Conservation (phyloP, 2,797 vertebrate species). For the Sebastolobus altivelis region DNA sequence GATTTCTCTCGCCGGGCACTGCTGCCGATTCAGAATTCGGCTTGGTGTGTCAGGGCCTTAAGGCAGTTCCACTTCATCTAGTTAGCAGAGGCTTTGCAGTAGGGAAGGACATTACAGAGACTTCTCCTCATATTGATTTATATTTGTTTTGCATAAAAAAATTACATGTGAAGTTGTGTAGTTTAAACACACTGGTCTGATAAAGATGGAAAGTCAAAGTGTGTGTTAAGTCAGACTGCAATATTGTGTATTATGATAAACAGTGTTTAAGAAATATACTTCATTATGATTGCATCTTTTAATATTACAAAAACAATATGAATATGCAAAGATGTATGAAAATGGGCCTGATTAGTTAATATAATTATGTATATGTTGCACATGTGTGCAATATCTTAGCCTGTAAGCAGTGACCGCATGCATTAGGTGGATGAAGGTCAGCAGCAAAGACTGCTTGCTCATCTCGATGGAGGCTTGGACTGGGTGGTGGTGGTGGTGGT, state of each 20-base stretch:
- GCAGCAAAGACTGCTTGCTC: constrained; percentile 64
- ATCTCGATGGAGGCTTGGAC: constrained; percentile 46
- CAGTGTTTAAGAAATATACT: neutral
- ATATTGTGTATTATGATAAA: neutral
- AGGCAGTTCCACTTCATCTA: constrained; percentile 4
- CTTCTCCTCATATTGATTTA: neutral
- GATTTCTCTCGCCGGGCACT: too few relatives aligned
- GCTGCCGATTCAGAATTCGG: too few relatives aligned
- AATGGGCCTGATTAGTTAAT: constrained; percentile 3
- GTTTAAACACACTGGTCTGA: neutral
- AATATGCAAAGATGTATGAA: constrained; percentile 14
- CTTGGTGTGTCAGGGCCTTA: neutral
- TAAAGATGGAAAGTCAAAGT: constrained; percentile 6
- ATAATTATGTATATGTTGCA: constrained; percentile 8
- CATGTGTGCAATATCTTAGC: constrained; percentile 1
- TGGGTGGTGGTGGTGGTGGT: constrained; percentile 24
- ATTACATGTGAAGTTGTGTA: neutral
- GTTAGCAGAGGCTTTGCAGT: neutral
- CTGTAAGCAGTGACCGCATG: constrained; percentile 6
- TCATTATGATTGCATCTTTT: neutral
- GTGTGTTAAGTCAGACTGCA: neutral
- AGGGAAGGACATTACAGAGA: neutral
- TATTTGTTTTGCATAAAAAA: neutral
- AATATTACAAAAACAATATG: neutral
- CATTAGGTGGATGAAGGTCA: constrained; percentile 68